Conservation (phyloP, 1,140 invertebrate species). For the Copidosoma floridanum region DNA sequence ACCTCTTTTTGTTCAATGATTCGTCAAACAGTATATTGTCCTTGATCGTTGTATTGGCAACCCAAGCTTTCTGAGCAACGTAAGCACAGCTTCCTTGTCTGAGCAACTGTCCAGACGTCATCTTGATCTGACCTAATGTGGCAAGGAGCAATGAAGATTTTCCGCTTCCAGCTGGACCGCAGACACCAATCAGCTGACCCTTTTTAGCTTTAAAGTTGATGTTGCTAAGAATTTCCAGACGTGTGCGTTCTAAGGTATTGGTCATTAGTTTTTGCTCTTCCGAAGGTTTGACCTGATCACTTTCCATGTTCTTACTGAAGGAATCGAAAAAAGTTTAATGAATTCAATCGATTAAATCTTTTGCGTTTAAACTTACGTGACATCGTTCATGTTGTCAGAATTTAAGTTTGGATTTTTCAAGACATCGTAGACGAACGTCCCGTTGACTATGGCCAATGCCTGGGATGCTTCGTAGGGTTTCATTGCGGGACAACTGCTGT, state of each 20-base stretch:
- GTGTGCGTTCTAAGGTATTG: constrained; percentile 24
- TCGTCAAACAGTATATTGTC: constrained; percentile 74
- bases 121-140: constrained; percentile 62
- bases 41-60: constrained; percentile 64
- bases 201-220: constrained; percentile 48
- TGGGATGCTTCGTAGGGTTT: constrained; percentile 53
- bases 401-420: constrained; percentile 20
- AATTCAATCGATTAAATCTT: no score
- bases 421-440: constrained; percentile 57
- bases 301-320: neutral
- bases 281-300: neutral
- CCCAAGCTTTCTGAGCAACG: constrained; percentile 70
- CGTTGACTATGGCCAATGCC: constrained; percentile 59
- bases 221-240: constrained; percentile 44
- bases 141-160: constrained; percentile 68
- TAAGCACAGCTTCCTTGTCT: constrained; percentile 64
- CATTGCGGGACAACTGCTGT: constrained; percentile 46
- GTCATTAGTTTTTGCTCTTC: neutral
- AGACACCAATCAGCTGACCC: constrained; percentile 65
- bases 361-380: constrained; percentile 22
- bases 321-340: neutral
- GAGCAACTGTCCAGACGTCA: constrained; percentile 56
- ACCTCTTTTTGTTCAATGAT: constrained; percentile 56
- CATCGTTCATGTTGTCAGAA: neutral
- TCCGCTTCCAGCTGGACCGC: constrained; percentile 67